Evolutionary conservation across 2,888 invertebrate genomes (phyloP).

Genomic region (Dynastes hyllus): DNA sequence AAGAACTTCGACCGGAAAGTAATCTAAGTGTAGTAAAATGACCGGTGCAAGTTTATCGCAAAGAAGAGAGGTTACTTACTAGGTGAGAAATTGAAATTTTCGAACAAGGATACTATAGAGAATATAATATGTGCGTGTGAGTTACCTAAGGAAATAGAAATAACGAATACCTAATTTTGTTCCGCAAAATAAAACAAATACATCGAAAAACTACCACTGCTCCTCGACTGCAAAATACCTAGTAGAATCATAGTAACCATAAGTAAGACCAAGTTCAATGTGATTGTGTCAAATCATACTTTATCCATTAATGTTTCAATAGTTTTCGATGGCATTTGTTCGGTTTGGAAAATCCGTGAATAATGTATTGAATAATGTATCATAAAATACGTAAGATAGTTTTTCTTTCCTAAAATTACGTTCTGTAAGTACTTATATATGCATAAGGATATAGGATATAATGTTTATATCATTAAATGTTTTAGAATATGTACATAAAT

Average conservation of each 20-base stretch:
- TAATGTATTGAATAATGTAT: slow-evolving; percentile 26
- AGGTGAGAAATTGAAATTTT: not conserved
- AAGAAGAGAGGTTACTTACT: not conserved
- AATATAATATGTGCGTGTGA: not conserved
- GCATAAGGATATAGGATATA: slow-evolving; percentile 34
- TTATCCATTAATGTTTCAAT: slow-evolving; percentile 4
- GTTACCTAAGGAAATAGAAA: slow-evolving; percentile 3
- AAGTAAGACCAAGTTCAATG: slow-evolving; percentile 19
- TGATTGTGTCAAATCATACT: slow-evolving; percentile 3
- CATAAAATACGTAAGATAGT: slow-evolving; percentile 32
- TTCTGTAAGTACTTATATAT: slow-evolving; percentile 23
- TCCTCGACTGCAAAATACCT: not conserved
- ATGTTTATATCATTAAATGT: slow-evolving; percentile 52
- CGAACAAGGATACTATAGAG: not conserved
- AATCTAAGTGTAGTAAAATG: slow-evolving; percentile 27
- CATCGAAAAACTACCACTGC: slow-evolving; percentile 31
- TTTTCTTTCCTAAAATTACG: slow-evolving; percentile 38
- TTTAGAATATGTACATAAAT: slow-evolving; percentile 41
- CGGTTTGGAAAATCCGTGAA: slow-evolving; percentile 25
- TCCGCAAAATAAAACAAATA: slow-evolving; percentile 26
- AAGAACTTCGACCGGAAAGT: not conserved
- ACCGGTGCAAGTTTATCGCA: not conserved
- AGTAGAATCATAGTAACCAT: not conserved
- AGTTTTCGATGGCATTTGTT: slow-evolving; percentile 40
- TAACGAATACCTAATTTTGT: not conserved